Percentiles rank a stretch among this genome's conserved stretches.
Evolutionary conservation across 2,797 vertebrate species (phyloP).

Genomic region (Hoplostethus atlanticus): DNA sequence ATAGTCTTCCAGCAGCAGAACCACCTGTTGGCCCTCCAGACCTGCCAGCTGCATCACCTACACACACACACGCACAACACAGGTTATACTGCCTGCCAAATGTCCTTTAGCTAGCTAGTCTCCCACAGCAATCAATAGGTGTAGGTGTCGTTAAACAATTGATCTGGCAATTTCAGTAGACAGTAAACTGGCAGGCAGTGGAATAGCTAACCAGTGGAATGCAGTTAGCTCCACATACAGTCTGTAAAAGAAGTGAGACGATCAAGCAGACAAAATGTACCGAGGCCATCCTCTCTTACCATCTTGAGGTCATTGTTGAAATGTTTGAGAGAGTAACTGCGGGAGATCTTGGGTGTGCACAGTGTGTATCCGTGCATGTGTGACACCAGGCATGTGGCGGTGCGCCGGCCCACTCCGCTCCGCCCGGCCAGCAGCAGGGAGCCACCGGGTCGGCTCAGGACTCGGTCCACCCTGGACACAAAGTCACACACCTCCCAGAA

Average conservation of each 20-base stretch:
- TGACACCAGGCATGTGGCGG: slow-evolving; percentile 90
- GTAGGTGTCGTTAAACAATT: slow-evolving; percentile 1
- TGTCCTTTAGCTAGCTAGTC: no score
- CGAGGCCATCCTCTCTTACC: slow-evolving; percentile 77
- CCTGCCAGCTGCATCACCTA: slow-evolving; percentile 95
- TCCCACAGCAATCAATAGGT: not conserved
- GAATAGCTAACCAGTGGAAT: slow-evolving; percentile 5
- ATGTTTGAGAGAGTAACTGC: slow-evolving; percentile 92
- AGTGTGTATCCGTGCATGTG: slow-evolving; percentile 94
- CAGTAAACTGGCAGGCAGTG: not conserved
- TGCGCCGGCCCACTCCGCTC: slow-evolving; percentile 94
- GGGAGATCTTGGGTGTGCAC: slow-evolving; percentile 92
- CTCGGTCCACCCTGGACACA: slow-evolving; percentile 91
- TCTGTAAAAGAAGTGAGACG: not conserved
- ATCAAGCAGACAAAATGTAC: slow-evolving; percentile 9
- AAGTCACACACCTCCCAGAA: slow-evolving; percentile 96
- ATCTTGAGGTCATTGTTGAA: slow-evolving; percentile 95
- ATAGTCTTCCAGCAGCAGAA: slow-evolving; percentile 94
- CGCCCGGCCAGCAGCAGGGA: slow-evolving; percentile 94
- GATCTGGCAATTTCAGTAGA: not conserved
- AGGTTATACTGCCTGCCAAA: not conserved
- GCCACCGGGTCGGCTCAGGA: slow-evolving; percentile 93
- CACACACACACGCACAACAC: slow-evolving; percentile 30
- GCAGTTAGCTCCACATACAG: not conserved
- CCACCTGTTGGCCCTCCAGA: slow-evolving; percentile 93